A percentile compares a stretch with the other conserved stretches of the same genome.
These are phyloP conservation scores for Rhynchomys soricoides DNA, from an alignment of 2,113 vertebrate species.

Conservation along the genomic window DNA sequence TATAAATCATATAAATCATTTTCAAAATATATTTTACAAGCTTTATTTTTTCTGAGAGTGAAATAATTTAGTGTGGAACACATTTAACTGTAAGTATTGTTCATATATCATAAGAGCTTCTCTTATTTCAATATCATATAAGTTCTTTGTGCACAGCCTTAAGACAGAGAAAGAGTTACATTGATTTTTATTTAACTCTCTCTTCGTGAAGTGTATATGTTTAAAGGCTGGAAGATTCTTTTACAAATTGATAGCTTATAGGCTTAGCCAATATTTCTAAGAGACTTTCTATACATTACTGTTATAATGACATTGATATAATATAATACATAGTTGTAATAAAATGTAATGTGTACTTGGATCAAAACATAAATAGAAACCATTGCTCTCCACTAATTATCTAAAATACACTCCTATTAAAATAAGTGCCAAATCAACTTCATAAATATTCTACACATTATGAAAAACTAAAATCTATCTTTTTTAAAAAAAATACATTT, in stretches of 20 bases:
- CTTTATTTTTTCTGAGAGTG: background rate
- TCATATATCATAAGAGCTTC: background rate
- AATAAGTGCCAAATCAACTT: background rate
- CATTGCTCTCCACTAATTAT: background rate
- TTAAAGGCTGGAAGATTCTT: background rate
- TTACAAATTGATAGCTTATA: background rate
- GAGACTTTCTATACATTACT: background rate
- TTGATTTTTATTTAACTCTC: background rate
- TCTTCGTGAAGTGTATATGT: background rate
- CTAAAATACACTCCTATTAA: background rate
- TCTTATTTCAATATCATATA: background rate
- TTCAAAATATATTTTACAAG: conserved; percentile 1
- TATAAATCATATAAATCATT: conserved; percentile 30
- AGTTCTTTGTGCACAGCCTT: background rate
- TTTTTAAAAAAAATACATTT: background rate
- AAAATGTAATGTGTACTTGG: background rate
- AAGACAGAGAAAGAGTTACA: background rate
- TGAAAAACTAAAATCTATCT: background rate
- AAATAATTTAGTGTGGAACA: conserved; percentile 14
- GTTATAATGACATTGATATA: background rate
- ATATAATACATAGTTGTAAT: background rate
- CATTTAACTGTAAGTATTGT: background rate
- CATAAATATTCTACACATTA: background rate
- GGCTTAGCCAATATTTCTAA: background rate
- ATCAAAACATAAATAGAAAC: background rate